phyloP scores from a whole-genome alignment of 1,140 invertebrate species.

The Caenorhabditis tropicalis region DNA sequence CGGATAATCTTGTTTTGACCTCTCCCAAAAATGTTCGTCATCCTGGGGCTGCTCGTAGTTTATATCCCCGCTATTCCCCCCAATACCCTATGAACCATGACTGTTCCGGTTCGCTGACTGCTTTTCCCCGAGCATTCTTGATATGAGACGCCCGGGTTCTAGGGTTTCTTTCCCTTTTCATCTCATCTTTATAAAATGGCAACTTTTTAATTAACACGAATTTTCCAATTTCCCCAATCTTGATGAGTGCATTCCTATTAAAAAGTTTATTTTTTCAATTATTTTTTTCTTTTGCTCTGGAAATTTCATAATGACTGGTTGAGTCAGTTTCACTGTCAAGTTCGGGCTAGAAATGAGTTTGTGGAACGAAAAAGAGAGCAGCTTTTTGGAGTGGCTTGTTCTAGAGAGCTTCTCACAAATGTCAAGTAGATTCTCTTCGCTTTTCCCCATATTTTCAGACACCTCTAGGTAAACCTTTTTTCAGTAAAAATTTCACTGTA shows the following conservation, averaged over 20 bases:
- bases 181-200: background rate
- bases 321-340: background rate
- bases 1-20: background rate
- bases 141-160: background rate
- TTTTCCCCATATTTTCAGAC: too few relatives aligned
- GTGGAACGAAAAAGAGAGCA: too few relatives aligned
- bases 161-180: slow-evolving; percentile 10
- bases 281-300: background rate
- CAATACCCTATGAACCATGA: slow-evolving; percentile 8
- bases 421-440: too few relatives aligned
- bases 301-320: slow-evolving; percentile 3
- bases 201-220: background rate
- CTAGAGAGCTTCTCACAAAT: background rate
- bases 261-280: background rate
- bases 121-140: background rate
- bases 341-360: too few relatives aligned
- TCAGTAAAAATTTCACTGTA: background rate
- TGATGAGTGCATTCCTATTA: background rate
- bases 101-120: slow-evolving; percentile 21
- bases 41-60: background rate
- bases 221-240: background rate
- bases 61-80: slow-evolving; percentile 3
- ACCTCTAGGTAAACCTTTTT: too few relatives aligned
- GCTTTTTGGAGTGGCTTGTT: background rate
- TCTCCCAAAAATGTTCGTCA: background rate